These are phyloP conservation scores for Oegoconia quadripuncta DNA, from an alignment of 2,888 invertebrate species.

Conservation along the genomic window DNA sequence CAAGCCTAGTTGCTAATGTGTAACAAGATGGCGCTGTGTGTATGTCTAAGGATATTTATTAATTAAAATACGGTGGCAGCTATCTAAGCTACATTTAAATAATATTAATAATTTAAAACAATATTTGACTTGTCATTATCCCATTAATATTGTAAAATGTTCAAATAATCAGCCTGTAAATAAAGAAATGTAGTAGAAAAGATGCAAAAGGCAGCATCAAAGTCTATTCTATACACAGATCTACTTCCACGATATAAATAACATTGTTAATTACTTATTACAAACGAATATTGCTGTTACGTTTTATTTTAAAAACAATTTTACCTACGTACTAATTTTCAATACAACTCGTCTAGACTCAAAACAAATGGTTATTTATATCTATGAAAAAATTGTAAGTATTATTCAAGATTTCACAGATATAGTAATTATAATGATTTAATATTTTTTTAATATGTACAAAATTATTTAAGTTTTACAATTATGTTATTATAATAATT, in stretches of 20 bases:
- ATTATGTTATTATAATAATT: background rate
- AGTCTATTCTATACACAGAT: constrained; percentile 38
- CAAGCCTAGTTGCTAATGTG: too few species aligned
- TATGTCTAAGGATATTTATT: too few species aligned
- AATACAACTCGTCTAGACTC: constrained; percentile 21
- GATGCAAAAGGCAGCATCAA: constrained; percentile 14
- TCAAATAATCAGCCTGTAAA: too few species aligned
- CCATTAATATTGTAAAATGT: too few species aligned
- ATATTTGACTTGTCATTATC: background rate
- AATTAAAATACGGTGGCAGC: too few species aligned
- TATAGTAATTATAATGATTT: background rate
- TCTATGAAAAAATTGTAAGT: constrained; percentile 4
- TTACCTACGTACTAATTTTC: constrained; percentile 10
- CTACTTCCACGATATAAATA: constrained; percentile 27
- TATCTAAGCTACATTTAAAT: too few species aligned
- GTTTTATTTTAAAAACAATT: constrained; percentile 7
- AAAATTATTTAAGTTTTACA: constrained; percentile 1
- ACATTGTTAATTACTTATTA: constrained; percentile 18
- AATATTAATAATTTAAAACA: too few species aligned
- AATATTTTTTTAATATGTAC: constrained; percentile 1
- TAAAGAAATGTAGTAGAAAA: background rate
- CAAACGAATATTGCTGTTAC: constrained; percentile 12
- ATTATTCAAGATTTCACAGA: background rate
- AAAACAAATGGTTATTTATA: constrained; percentile 11
- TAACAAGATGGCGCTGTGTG: too few species aligned